Percentiles rank a stretch among this genome's conserved stretches.
These are phyloP conservation scores for Drosophila hamatofila DNA, from an alignment of 2,888 invertebrate species.

Conservation along the genomic window DNA sequence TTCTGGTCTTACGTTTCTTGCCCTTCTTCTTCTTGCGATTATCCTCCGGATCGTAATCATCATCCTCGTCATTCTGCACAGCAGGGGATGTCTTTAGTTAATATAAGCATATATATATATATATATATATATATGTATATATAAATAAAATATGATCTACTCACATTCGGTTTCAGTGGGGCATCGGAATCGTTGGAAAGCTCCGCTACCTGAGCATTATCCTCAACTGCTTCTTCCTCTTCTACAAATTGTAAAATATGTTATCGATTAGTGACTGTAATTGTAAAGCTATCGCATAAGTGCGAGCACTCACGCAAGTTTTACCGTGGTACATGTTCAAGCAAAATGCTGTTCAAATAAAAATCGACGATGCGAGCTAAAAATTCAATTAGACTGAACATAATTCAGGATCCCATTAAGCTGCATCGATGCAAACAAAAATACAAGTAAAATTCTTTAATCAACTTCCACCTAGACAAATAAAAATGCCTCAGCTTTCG, in stretches of 20 bases:
- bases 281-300: conserved; percentile 16
- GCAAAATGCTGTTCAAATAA: conserved; percentile 10
- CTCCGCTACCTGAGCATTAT: conserved; percentile 82
- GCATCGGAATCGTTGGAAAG: conserved; percentile 85
- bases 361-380: background rate
- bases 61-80: conserved; percentile 87
- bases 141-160: conserved; percentile 48
- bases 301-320: conserved; percentile 7
- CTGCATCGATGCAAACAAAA: background rate
- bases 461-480: background rate
- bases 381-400: background rate
- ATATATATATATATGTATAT: background rate
- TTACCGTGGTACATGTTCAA: conserved; percentile 71
- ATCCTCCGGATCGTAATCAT: conserved; percentile 95
- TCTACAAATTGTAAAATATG: conserved; percentile 65
- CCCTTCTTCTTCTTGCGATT: conserved; percentile 95
- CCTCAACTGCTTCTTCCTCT: conserved; percentile 84
- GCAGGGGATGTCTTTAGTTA: background rate
- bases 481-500: background rate
- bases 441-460: background rate
- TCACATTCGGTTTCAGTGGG: conserved; percentile 84
- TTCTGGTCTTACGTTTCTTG: conserved; percentile 96
- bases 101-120: background rate
- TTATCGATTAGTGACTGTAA: conserved; percentile 4
- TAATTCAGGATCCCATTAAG: too few species aligned